Conservation (phyloP, 2,888 invertebrate genomes). For the Xestia ashworthii region DNA sequence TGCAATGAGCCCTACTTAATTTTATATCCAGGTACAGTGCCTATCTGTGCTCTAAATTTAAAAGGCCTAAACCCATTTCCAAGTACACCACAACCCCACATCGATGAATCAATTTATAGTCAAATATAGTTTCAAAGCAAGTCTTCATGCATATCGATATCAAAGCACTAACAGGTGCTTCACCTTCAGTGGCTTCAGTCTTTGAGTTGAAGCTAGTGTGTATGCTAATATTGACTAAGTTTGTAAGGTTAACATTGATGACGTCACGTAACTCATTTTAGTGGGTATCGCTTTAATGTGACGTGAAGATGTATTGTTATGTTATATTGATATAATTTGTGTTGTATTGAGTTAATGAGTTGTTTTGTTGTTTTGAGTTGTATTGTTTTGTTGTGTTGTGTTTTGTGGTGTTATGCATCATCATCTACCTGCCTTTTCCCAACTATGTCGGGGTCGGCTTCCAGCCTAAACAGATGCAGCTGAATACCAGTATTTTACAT, state of each 20-base stretch:
- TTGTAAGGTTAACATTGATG: constrained; percentile 3
- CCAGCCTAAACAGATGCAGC: no score
- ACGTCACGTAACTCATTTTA: constrained; percentile 9
- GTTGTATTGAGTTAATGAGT: no score
- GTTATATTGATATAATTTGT: background rate
- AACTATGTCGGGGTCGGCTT: no score
- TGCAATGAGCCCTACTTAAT: background rate
- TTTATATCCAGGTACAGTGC: background rate
- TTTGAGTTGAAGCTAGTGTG: constrained; percentile 8
- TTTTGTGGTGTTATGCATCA: no score
- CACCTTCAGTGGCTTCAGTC: background rate
- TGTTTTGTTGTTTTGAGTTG: no score
- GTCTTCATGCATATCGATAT: constrained; percentile 25
- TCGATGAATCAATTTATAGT: constrained; percentile 6
- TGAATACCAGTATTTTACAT: no score
- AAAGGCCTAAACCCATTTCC: no score
- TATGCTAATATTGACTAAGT: constrained; percentile 28
- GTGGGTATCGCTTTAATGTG: background rate
- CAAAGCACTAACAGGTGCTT: constrained; percentile 7
- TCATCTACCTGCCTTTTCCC: no score
- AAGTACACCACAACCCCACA: background rate
- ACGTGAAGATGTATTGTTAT: background rate
- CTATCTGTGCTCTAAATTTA: background rate
- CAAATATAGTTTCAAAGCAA: constrained; percentile 1
- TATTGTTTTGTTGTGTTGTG: background rate